Percentiles rank a stretch among this genome's conserved stretches.
Evolutionary conservation across 1,140 invertebrate species (phyloP).

Genomic region (Potamilus streckersoni): DNA sequence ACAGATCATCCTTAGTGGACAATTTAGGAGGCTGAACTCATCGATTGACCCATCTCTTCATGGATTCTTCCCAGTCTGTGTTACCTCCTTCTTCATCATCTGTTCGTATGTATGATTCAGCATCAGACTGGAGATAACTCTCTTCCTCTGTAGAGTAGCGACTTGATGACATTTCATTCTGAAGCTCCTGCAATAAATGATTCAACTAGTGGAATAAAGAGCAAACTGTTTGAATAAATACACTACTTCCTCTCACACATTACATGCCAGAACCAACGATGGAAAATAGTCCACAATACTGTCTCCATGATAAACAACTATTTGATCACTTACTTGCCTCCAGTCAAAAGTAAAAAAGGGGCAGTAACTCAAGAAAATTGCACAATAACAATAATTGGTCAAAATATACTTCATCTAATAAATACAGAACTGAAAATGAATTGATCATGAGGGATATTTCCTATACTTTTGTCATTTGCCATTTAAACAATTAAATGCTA

Average conservation of each 20-base stretch:
- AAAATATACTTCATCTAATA: too few species aligned
- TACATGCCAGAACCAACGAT: not conserved
- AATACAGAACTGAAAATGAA: too few species aligned
- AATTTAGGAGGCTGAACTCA: conserved; percentile 25
- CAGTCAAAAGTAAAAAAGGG: too few species aligned
- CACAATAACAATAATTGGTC: too few species aligned
- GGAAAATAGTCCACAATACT: too few species aligned
- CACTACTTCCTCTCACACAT: not conserved
- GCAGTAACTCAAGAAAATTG: too few species aligned
- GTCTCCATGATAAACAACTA: too few species aligned
- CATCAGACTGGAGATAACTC: conserved; percentile 66
- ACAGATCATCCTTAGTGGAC: too few species aligned
- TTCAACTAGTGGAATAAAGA: not conserved
- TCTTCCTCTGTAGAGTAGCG: conserved; percentile 68
- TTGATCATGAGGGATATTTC: too few species aligned
- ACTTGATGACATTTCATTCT: conserved; percentile 58
- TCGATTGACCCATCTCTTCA: conserved; percentile 78
- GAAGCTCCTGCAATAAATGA: conserved; percentile 48
- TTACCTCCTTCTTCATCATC: conserved; percentile 74
- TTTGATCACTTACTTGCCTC: too few species aligned
- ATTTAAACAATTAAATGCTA: too few species aligned
- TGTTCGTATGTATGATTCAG: conserved; percentile 67
- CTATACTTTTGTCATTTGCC: too few species aligned
- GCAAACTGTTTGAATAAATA: not conserved
- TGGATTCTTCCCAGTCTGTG: conserved; percentile 77